Percentiles rank a stretch among this genome's conserved stretches.
These are phyloP conservation scores for Lepus oiostolus DNA, from an alignment of 2,797 vertebrate species.

Conservation along the genomic window DNA sequence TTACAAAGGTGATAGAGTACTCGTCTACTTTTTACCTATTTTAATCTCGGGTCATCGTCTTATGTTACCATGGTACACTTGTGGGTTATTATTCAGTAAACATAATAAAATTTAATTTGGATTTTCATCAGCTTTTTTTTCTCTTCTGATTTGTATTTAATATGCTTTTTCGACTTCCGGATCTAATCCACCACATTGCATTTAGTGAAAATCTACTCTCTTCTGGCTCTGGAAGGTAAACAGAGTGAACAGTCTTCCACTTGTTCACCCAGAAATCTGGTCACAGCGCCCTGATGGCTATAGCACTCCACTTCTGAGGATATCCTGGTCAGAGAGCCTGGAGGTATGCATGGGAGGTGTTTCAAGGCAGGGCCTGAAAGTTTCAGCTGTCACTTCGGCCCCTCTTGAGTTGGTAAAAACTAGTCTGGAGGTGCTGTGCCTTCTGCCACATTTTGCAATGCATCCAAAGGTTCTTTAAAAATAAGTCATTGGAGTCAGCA, in stretches of 20 bases:
- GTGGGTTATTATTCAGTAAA: neutral
- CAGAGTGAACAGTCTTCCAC: neutral
- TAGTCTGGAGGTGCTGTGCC: neutral
- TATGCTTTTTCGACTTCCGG: neutral
- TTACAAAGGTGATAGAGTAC: neutral
- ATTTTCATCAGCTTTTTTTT: neutral
- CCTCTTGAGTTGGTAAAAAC: neutral
- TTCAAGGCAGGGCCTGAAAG: too few relatives aligned
- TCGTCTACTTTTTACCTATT: neutral
- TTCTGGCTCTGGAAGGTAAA: neutral
- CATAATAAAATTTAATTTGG: neutral
- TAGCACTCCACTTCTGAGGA: neutral
- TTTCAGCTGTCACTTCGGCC: neutral
- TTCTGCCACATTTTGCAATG: neutral
- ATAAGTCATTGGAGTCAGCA: too few relatives aligned
- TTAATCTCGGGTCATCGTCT: neutral
- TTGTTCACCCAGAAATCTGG: too few relatives aligned
- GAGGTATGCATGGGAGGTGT: fast-evolving
- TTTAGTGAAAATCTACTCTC: neutral
- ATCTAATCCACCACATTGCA: neutral
- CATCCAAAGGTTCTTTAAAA: neutral
- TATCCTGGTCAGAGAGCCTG: neutral
- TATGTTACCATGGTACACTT: neutral
- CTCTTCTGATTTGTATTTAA: neutral
- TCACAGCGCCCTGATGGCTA: neutral